A percentile compares a stretch with the other conserved stretches of the same genome.
Conservation (phyloP, 2,888 invertebrate genomes). For the Phortica magna region DNA sequence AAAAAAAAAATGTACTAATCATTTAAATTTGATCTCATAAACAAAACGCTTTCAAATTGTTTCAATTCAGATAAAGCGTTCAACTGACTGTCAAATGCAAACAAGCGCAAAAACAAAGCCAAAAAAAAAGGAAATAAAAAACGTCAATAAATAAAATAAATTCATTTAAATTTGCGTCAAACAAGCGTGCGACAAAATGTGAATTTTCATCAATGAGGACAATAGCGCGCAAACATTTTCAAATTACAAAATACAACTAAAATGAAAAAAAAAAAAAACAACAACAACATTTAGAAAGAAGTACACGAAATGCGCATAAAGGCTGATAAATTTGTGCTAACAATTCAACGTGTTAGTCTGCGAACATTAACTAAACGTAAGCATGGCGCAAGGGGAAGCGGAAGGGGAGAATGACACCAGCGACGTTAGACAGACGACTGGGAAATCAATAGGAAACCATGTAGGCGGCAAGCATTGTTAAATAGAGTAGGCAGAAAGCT, state of each 20-base stretch:
- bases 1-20: no score
- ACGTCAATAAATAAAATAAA: constrained; percentile 49
- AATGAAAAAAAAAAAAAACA: background rate
- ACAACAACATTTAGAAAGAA: background rate
- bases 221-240: constrained; percentile 65
- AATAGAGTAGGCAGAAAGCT: background rate
- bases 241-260: constrained; percentile 51
- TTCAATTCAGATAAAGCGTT: no score
- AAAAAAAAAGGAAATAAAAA: background rate
- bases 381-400: background rate
- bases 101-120: background rate
- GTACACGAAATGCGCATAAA: no score
- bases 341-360: no score
- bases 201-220: constrained; percentile 42
- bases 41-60: no score
- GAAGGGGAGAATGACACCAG: background rate
- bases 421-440: no score
- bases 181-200: constrained; percentile 40
- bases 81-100: background rate
- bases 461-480: constrained; percentile 10
- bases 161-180: constrained; percentile 68
- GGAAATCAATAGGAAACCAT: background rate
- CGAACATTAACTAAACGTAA: no score
- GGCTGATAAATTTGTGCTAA: no score
- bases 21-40: no score